Evolutionary conservation across 2,113 vertebrate species (phyloP).

Genomic region (Bufo bufo): DNA sequence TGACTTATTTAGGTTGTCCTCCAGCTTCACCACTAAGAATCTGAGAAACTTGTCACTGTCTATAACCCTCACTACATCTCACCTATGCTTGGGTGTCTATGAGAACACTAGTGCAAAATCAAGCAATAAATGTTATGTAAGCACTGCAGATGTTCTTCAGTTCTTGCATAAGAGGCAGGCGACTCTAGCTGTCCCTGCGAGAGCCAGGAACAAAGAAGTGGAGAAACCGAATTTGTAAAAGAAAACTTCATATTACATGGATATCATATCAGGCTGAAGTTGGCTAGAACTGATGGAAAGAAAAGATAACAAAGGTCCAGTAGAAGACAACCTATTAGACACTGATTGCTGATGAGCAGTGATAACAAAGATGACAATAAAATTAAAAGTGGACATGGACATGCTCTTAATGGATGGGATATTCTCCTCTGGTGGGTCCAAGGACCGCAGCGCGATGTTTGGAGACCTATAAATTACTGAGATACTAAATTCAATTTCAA

Average conservation of each 20-base stretch:
- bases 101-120: background rate
- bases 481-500: no score
- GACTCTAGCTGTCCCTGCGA: background rate
- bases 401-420: no score
- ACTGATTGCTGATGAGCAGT: no score
- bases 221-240: background rate
- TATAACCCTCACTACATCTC: background rate
- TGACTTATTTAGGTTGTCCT: constrained; percentile 62
- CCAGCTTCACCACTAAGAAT: constrained; percentile 65
- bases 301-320: background rate
- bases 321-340: no score
- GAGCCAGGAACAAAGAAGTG: background rate
- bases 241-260: background rate
- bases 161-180: background rate
- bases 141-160: background rate
- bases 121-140: background rate
- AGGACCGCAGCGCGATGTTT: no score
- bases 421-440: no score
- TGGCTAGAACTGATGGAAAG: background rate
- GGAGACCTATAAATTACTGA: no score
- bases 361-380: no score
- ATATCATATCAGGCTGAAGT: background rate
- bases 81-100: no score
- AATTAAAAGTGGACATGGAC: no score
- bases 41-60: constrained; percentile 4